These are phyloP conservation scores for Drosophila simulans DNA, from an alignment of 1,140 invertebrate species.

Conservation along the genomic window DNA sequence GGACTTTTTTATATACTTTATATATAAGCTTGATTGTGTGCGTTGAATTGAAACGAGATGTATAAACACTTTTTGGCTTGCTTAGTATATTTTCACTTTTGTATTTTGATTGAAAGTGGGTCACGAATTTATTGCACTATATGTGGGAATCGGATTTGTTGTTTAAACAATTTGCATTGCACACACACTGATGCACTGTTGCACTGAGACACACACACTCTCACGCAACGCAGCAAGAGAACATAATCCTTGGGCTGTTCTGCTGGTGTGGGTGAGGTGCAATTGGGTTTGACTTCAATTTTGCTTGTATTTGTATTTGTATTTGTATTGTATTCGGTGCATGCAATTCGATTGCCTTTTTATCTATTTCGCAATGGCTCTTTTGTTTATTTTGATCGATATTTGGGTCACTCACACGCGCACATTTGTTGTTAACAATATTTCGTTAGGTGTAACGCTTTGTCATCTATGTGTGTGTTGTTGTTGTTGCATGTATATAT, in stretches of 20 bases:
- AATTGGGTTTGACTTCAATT: slow-evolving; percentile 21
- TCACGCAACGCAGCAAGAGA: slow-evolving; percentile 76
- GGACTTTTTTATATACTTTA: slow-evolving; percentile 29
- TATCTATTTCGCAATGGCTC: slow-evolving; percentile 44
- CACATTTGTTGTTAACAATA: slow-evolving; percentile 59
- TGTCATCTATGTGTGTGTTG: slow-evolving; percentile 14
- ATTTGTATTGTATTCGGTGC: slow-evolving; percentile 13
- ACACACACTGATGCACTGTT: slow-evolving; percentile 23
- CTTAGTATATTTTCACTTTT: slow-evolving; percentile 28
- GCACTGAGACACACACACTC: slow-evolving; percentile 32
- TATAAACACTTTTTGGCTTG: slow-evolving; percentile 39
- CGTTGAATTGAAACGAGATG: slow-evolving; percentile 51
- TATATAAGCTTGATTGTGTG: slow-evolving; percentile 55
- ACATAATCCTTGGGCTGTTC: slow-evolving; percentile 85
- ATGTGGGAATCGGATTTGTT: slow-evolving; percentile 22
- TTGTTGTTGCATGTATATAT: slow-evolving; percentile 19
- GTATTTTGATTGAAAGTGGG: slow-evolving; percentile 41
- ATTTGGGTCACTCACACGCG: slow-evolving; percentile 58
- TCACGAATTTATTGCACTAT: slow-evolving; percentile 50
- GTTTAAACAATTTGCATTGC: slow-evolving; percentile 41
- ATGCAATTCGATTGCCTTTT: slow-evolving; percentile 33
- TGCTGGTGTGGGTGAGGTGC: slow-evolving; percentile 58
- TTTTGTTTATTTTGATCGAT: slow-evolving; percentile 41
- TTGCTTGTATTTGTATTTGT: slow-evolving; percentile 8
- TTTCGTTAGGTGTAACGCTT: slow-evolving; percentile 42